Evolutionary conservation across 2,113 vertebrate species (phyloP).

Genomic region (Pipra filicauda): DNA sequence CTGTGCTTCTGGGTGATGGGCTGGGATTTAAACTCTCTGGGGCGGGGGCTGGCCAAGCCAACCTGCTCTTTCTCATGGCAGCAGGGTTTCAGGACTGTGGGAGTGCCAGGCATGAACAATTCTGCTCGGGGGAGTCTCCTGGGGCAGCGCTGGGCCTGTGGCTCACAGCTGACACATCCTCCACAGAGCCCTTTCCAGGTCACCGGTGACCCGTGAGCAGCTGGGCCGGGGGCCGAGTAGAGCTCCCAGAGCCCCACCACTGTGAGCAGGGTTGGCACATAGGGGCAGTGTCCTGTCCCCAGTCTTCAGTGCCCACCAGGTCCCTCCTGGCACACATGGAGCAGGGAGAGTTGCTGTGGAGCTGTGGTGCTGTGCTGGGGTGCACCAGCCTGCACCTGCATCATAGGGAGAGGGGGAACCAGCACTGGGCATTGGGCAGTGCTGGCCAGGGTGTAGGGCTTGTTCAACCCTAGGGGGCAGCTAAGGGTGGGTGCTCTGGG

Average conservation of each 20-base stretch:
- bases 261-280: background rate
- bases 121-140: background rate
- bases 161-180: background rate
- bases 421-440: background rate
- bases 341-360: background rate
- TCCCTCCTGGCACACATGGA: background rate
- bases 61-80: background rate
- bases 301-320: background rate
- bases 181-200: background rate
- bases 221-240: background rate
- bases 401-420: accelerated
- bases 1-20: background rate
- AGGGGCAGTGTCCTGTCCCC: background rate
- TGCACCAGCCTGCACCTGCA: background rate
- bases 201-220: background rate
- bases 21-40: background rate
- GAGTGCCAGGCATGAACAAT: constrained; percentile 6
- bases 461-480: background rate
- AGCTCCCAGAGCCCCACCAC: background rate
- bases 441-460: background rate
- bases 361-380: background rate
- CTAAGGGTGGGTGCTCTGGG: accelerated
- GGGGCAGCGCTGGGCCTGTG: background rate
- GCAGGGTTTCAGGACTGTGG: background rate
- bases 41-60: background rate